A percentile compares a stretch with the other conserved stretches of the same genome.
Evolutionary conservation across 2,113 vertebrate genomes (phyloP).

Genomic region (Neotragus moschatus): DNA sequence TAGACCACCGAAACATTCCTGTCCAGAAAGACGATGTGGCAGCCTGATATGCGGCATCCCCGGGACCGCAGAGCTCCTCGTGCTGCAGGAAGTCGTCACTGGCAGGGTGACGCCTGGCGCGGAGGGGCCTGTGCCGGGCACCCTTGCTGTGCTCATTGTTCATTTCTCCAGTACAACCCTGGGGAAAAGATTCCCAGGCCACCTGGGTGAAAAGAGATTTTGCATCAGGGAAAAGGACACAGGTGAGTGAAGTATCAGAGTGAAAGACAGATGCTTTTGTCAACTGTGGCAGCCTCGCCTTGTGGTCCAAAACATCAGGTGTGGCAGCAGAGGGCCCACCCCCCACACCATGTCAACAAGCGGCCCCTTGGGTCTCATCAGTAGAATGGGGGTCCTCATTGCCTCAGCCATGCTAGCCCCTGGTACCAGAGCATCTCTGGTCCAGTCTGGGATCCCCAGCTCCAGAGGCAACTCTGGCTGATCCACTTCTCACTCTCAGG

Average conservation of each 20-base stretch:
- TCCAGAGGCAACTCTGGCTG: background rate
- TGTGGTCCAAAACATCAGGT: background rate
- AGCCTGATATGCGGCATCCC: background rate
- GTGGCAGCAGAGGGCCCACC: background rate
- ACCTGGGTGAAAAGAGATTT: background rate
- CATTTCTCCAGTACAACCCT: background rate
- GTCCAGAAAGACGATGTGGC: background rate
- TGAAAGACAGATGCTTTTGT: background rate
- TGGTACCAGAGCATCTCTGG: rapidly evolving
- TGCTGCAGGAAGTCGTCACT: background rate
- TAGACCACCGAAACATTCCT: background rate
- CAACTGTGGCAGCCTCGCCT: background rate
- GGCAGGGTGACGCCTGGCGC: rapidly evolving
- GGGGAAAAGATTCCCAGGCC: background rate
- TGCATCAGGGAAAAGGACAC: background rate
- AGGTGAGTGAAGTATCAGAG: background rate
- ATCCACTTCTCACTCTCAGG: background rate
- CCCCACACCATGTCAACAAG: background rate
- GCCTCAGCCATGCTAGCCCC: background rate
- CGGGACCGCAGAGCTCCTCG: background rate
- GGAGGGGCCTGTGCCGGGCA: background rate
- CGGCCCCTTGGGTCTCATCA: rapidly evolving
- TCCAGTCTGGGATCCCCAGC: rapidly evolving
- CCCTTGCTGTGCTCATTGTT: background rate
- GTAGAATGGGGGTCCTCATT: background rate